Evolutionary conservation across 2,797 vertebrate genomes (phyloP).

Genomic region (Neosalanx taihuensis): DNA sequence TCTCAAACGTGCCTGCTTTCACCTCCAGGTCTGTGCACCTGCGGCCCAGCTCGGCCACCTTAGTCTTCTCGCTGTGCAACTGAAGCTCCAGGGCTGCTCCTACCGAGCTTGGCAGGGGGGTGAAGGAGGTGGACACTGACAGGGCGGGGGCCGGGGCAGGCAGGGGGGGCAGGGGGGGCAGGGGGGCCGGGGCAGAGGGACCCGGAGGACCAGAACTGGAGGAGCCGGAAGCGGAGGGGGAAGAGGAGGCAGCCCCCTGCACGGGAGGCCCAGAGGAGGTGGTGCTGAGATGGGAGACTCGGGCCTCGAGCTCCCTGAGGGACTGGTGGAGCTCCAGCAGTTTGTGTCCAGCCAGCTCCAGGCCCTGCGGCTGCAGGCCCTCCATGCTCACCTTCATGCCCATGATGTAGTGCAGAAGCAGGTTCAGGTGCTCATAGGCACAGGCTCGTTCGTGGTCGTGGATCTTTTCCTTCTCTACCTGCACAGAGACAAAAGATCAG

Average conservation of each 20-base stretch:
- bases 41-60: constrained; percentile 74
- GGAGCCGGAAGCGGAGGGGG: constrained; percentile 43
- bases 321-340: constrained; percentile 78
- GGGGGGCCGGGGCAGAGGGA: constrained; percentile 38
- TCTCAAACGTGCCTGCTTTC: constrained; percentile 90
- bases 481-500: constrained; percentile 44
- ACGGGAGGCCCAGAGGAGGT: constrained; percentile 62
- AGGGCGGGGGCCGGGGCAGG: constrained; percentile 52
- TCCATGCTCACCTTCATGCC: constrained; percentile 82
- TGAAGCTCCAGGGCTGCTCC: constrained; percentile 73
- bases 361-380: constrained; percentile 78
- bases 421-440: constrained; percentile 86
- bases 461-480: constrained; percentile 90
- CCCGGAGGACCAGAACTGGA: constrained; percentile 48
- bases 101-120: constrained; percentile 67
- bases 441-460: constrained; percentile 84
- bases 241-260: constrained; percentile 74
- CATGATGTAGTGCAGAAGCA: constrained; percentile 86
- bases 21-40: constrained; percentile 85
- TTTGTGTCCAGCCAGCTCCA: constrained; percentile 77
- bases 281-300: constrained; percentile 74
- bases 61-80: constrained; percentile 75
- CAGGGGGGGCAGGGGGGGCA: constrained; percentile 54
- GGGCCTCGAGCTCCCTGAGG: constrained; percentile 74
- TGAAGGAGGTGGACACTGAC: constrained; percentile 71